These are phyloP conservation scores for Zaprionus ghesquierei DNA, from an alignment of 1,140 invertebrate species.

Conservation along the genomic window DNA sequence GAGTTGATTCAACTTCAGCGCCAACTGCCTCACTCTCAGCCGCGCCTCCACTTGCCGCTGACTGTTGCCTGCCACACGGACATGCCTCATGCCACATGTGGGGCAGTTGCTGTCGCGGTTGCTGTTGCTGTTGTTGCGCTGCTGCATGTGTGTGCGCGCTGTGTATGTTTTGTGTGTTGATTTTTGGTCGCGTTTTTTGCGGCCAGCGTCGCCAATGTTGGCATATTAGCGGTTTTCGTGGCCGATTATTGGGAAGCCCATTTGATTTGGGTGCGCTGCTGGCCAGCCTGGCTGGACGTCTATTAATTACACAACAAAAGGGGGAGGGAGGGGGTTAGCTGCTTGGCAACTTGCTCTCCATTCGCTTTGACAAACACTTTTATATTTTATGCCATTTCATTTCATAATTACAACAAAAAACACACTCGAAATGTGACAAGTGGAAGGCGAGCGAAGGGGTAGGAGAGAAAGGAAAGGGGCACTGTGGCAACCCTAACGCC, in stretches of 20 bases:
- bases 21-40: background rate
- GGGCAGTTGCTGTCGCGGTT: background rate
- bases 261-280: slow-evolving; percentile 49
- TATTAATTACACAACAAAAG: slow-evolving; percentile 21
- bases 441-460: background rate
- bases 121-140: slow-evolving; percentile 1
- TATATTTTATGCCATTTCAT: slow-evolving; percentile 46
- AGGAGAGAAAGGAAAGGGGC: background rate
- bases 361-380: slow-evolving; percentile 32
- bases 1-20: background rate
- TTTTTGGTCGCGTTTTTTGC: slow-evolving; percentile 49
- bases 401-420: slow-evolving; percentile 56
- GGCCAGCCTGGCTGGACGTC: background rate
- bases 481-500: background rate
- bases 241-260: slow-evolving; percentile 62
- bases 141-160: background rate
- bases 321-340: background rate
- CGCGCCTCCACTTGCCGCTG: background rate
- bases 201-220: slow-evolving; percentile 26
- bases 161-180: slow-evolving; percentile 45
- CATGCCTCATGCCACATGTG: slow-evolving; percentile 20
- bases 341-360: background rate
- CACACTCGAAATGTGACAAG: slow-evolving; percentile 42
- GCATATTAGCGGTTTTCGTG: slow-evolving; percentile 70
- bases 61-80: slow-evolving; percentile 25